Base-by-base conservation (phyloP, 2,113 vertebrate species). In the Semicossyphus pulcher region DNA sequence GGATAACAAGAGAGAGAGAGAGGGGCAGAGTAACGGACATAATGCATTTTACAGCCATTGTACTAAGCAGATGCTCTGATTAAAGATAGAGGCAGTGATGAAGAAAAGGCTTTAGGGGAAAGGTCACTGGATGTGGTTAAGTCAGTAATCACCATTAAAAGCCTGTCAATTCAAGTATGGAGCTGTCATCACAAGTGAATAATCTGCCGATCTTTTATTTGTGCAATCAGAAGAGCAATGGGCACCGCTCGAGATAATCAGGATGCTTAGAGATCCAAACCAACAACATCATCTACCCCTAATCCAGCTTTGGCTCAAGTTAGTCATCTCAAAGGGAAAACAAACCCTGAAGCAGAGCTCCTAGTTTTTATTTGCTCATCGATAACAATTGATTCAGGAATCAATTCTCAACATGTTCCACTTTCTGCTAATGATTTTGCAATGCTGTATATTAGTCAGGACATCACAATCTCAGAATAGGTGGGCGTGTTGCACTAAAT, bases 11-110 rank as follows among this genome's bases (percentile, higher is more conserved):
- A 31, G 15, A 60, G 53, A 26, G 7, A 10, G 20, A 58, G 42
- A 36, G 29, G 49, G 29, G 41, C 18, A 31, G 37, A 41, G 23
- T 41, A 58, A 29, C 29, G 60, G 67, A 36, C 57, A 61, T 58
- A 76, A 39, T 76, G 45, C 4, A 32, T 72, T 82, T 87, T 64
- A 71, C 67, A 59, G 52, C 85, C 68, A 86, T 76, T 81, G 64
- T 37, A 51, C 62, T 44, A 41, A 78, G 31, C 77, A 81, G 72
- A 73, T 81, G 66, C 64, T 75, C 36, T 61, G 76, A 81, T 86
- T 84, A 74, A 77, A 78, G 54, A 49, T 65, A 29, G 72, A 66
- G 65, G 67, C 60, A 54, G 54, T 23, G 60, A 72, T 23, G 60
- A 72, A 69, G 39, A 76, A 49, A 72, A 52, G 45, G 75, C 76